These are phyloP conservation scores for Labeo catla DNA, from an alignment of 2,113 vertebrate genomes.

Conservation along the genomic window DNA sequence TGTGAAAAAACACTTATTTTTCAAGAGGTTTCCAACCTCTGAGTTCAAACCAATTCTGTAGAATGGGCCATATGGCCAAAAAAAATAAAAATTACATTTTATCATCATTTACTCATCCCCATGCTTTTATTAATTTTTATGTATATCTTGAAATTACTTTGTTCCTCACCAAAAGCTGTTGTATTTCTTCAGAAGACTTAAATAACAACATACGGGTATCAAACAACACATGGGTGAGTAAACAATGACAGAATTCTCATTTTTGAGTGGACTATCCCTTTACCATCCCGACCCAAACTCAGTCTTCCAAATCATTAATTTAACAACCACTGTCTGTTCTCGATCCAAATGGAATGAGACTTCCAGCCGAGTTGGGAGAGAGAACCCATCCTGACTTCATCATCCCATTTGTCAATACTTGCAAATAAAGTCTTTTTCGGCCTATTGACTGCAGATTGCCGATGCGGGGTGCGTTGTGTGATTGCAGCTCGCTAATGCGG, in stretches of 20 bases:
- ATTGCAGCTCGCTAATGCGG: conserved; percentile 44
- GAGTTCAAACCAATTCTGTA: too few relatives aligned
- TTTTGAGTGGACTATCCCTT: not conserved
- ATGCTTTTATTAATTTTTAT: not conserved
- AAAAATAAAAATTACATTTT: too few relatives aligned
- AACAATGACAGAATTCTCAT: not conserved
- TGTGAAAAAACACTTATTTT: too few relatives aligned
- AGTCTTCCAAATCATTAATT: conserved; percentile 26
- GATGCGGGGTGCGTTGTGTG: conserved; percentile 47
- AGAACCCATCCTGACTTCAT: conserved; percentile 51
- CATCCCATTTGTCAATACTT: conserved; percentile 59
- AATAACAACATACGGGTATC: conserved; percentile 14
- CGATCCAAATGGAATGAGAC: conserved; percentile 32
- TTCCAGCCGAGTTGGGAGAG: conserved; percentile 43
- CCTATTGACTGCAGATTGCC: conserved; percentile 57
- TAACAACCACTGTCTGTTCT: conserved; percentile 23
- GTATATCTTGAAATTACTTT: not conserved
- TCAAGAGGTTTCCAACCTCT: too few relatives aligned
- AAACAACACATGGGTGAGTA: not conserved
- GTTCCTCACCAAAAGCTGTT: not conserved
- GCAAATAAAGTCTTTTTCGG: conserved; percentile 59
- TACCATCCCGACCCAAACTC: conserved; percentile 1
- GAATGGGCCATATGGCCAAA: too few relatives aligned
- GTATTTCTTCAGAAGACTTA: not conserved
- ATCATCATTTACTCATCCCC: not conserved